Evolutionary conservation across 2,797 vertebrate species (phyloP).

Genomic region (Coregonus suidteri): DNA sequence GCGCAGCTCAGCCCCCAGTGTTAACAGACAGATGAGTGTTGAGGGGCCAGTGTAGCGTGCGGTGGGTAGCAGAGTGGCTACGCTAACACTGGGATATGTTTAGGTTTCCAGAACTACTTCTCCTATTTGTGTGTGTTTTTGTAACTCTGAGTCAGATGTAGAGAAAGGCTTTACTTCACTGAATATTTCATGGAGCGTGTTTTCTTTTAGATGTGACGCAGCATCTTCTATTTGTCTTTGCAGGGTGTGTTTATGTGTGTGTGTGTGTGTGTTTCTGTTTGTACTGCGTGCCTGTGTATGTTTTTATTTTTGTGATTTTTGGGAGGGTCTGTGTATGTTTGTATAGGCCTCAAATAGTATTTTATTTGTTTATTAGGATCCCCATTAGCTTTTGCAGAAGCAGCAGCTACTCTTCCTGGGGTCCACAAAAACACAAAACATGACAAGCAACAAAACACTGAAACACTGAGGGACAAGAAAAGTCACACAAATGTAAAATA

Average conservation of each 20-base stretch:
- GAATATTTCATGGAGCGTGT: slow-evolving; percentile 63
- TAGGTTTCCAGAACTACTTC: slow-evolving; percentile 32
- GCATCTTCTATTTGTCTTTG: slow-evolving; percentile 29
- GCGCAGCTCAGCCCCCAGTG: slow-evolving; percentile 62
- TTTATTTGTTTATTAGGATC: slow-evolving; percentile 24
- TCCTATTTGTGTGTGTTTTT: neutral
- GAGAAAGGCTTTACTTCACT: slow-evolving; percentile 44
- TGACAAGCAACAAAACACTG: too few species aligned
- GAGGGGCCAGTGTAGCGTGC: slow-evolving; percentile 37
- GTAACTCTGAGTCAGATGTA: slow-evolving; percentile 46
- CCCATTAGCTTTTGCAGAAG: too few species aligned
- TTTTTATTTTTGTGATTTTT: too few species aligned
- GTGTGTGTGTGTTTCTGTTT: too few species aligned
- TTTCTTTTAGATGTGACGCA: slow-evolving; percentile 42
- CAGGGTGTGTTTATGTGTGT: neutral
- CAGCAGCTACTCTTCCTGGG: too few species aligned
- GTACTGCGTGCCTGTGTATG: neutral
- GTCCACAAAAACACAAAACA: too few species aligned
- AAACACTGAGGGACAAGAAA: too few species aligned
- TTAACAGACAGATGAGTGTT: slow-evolving; percentile 78
- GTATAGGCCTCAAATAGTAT: slow-evolving; percentile 53
- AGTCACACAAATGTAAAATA: too few species aligned
- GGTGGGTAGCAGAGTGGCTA: neutral
- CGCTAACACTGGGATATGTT: slow-evolving; percentile 42
- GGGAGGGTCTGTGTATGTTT: slow-evolving; percentile 49